Base-by-base conservation (phyloP, 2,113 vertebrate species). In the Bothrops jararaca region DNA sequence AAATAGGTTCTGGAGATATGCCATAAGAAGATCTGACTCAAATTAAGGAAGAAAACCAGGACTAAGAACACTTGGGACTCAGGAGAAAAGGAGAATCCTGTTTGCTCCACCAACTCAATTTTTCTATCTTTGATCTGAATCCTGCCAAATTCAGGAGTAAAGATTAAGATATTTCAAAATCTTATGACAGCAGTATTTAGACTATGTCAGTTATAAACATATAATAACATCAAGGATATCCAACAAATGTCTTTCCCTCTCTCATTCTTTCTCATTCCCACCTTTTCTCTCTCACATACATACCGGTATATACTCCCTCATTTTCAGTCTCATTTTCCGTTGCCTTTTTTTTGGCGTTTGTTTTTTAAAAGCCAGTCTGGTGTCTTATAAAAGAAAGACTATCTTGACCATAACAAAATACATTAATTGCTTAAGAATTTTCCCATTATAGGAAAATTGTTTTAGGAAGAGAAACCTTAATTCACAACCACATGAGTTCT, bases 151-250 rank as follows among this genome's bases (percentile, higher is more conserved):
- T 90, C 53, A 85, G 0, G 9, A n/a, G 42, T 45, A 48, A 89
- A 15, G 13, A 29, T 4, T 64, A 26, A 9, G 18, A 89, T 7
- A 42, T 48, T 29, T 48, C 24, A 42, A 12, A 54, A 74, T 92
- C 89, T 90, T 42, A 52, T 92, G 60, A 87, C 57, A 86, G 24
- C 64, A 45, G 80, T 92, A 94, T 89, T 58, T 58, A 58, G 45
- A 48, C 45, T 48, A 48, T 48, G 52, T 1, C 13, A 45, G 8
- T 89, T 91, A 53, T 18, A 74, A 45, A 42, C 39, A 85, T 2
- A 2, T 5, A 7, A 90, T 11, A 69, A 85, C 88, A 12, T 89
- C 3, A 58, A 74, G 54, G 52, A 86, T 57, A 85, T 90, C 53
- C 0, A 24, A 93, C 0, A 29, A n/a, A 39, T 54, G 56, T 86